phyloP scores from a whole-genome alignment of 2,888 invertebrate genomes.

The Pachymerium ferrugineum region DNA sequence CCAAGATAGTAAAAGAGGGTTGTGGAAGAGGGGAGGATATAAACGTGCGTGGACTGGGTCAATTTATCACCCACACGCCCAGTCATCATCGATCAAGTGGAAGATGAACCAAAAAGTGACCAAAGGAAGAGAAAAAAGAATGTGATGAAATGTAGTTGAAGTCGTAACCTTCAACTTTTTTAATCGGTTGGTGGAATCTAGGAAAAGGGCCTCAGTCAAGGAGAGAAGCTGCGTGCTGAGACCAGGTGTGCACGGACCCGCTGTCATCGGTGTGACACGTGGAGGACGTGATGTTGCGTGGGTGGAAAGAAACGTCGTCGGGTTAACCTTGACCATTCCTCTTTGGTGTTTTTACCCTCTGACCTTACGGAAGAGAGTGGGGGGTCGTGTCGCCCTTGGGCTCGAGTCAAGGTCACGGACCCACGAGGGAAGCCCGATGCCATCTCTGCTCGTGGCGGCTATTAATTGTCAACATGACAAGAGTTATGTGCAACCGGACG shows the following conservation, averaged over 20 bases:
- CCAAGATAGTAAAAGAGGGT: background rate
- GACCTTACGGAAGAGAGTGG: background rate
- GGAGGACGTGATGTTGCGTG: background rate
- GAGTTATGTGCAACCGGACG: constrained; percentile 11
- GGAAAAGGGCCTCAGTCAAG: background rate
- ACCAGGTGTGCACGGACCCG: background rate
- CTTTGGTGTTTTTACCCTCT: too few species aligned
- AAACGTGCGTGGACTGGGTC: background rate
- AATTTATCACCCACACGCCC: constrained; percentile 27
- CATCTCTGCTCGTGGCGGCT: constrained; percentile 14
- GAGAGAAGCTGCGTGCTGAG: too few species aligned
- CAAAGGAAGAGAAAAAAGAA: too few species aligned
- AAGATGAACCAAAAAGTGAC: background rate
- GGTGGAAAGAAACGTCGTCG: too few species aligned
- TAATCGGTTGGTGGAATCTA: background rate
- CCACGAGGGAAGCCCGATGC: constrained; percentile 27
- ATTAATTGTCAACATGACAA: constrained; percentile 25
- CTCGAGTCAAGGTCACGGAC: constrained; percentile 1
- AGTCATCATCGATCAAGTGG: constrained; percentile 9
- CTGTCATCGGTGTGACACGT: too few species aligned
- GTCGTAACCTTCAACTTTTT: background rate
- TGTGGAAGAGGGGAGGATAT: background rate
- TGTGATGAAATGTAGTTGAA: too few species aligned
- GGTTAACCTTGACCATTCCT: too few species aligned
- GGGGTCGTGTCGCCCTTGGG: background rate